Percentiles rank a stretch among this genome's conserved stretches.
Evolutionary conservation across 1,140 invertebrate species (phyloP).

Genomic region (Pseudomyrmex concolor): DNA sequence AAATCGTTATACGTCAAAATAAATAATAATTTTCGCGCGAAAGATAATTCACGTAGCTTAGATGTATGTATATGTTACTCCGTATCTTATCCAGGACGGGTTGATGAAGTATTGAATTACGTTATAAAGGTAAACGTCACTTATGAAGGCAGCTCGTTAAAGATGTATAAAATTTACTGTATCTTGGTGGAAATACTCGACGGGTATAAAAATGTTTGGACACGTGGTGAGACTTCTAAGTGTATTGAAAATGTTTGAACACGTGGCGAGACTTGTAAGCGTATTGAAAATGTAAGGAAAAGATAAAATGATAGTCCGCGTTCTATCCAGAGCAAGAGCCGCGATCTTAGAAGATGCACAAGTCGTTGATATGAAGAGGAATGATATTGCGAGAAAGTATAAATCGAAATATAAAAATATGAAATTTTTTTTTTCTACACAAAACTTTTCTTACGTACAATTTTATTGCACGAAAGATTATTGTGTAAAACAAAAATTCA

Average conservation of each 20-base stretch:
- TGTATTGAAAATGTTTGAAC: not conserved
- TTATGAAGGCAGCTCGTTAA: slow-evolving; percentile 28
- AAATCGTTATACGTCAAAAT: not conserved
- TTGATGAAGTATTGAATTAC: slow-evolving; percentile 38
- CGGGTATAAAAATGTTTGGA: slow-evolving; percentile 47
- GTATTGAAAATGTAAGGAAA: not conserved
- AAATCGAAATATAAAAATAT: not conserved
- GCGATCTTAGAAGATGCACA: not conserved
- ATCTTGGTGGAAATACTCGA: not conserved
- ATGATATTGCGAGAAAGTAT: not conserved
- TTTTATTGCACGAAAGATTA: too few species aligned
- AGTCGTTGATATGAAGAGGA: not conserved
- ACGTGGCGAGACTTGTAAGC: too few species aligned
- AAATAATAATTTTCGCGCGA: not conserved
- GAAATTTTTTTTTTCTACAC: too few species aligned
- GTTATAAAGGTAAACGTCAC: slow-evolving; percentile 7
- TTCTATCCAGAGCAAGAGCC: not conserved
- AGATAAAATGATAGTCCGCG: slow-evolving; percentile 49
- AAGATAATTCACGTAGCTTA: not conserved
- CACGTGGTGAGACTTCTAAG: slow-evolving; percentile 31
- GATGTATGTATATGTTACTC: slow-evolving; percentile 24
- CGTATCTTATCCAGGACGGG: slow-evolving; percentile 14
- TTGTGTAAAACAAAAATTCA: too few species aligned
- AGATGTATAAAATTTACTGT: slow-evolving; percentile 2
- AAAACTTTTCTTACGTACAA: too few species aligned